Conservation (phyloP, 2,113 vertebrate species). For the Vulpes ferrilata region DNA sequence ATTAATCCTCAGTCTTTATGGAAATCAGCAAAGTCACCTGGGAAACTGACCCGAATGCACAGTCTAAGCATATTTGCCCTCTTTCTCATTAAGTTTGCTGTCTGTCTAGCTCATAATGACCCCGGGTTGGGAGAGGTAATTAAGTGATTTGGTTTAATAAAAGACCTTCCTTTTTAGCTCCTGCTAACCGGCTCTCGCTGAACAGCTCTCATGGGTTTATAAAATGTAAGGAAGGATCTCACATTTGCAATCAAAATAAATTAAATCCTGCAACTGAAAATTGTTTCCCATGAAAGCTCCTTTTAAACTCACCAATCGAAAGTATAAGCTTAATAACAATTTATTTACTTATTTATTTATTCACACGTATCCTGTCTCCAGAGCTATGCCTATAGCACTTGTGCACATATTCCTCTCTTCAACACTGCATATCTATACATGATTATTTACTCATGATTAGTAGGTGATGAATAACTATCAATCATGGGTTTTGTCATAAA, state of each 20-base stretch:
- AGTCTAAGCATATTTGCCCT: background rate
- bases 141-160: slow-evolving; percentile 74
- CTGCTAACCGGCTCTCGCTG: slow-evolving; percentile 46
- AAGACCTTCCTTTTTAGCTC: slow-evolving; percentile 36
- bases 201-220: slow-evolving; percentile 10
- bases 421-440: background rate
- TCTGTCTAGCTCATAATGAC: slow-evolving; percentile 51
- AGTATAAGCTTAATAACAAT: background rate
- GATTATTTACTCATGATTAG: background rate
- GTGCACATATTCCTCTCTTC: background rate
- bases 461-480: background rate
- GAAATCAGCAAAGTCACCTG: background rate
- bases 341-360: background rate
- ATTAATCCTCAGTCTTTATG: slow-evolving; percentile 16
- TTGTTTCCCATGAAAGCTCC: background rate
- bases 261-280: background rate
- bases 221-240: slow-evolving; percentile 29
- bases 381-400: background rate
- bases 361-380: background rate
- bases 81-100: slow-evolving; percentile 66
- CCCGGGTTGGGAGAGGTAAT: slow-evolving; percentile 54
- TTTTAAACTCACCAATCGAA: background rate
- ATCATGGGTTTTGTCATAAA: background rate
- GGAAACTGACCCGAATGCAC: background rate
- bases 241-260: slow-evolving; percentile 48